phyloP scores from a whole-genome alignment of 2,888 invertebrate species.

The Lepidocyrtinus sp. region DNA sequence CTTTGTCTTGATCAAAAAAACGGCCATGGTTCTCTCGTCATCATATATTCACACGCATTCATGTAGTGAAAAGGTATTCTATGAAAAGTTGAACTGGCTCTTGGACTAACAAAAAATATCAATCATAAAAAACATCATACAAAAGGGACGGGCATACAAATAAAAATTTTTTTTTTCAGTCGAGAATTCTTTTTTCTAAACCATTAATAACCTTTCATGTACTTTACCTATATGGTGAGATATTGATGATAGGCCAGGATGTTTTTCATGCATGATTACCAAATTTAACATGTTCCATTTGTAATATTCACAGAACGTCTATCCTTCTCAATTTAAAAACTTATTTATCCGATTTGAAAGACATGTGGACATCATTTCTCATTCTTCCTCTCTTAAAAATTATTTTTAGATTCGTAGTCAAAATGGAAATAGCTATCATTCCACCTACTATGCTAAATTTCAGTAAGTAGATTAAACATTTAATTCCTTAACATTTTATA shows the following conservation, averaged over 20 bases:
- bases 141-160: not conserved
- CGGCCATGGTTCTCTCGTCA: no score
- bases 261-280: not conserved
- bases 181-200: no score
- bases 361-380: constrained; percentile 38
- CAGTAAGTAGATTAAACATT: not conserved
- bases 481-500: no score
- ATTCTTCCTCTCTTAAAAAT: not conserved
- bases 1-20: no score
- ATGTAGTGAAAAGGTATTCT: no score
- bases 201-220: no score
- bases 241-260: not conserved
- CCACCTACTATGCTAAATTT: not conserved
- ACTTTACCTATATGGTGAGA: not conserved
- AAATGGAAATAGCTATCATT: constrained; percentile 25
- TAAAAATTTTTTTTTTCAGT: not conserved
- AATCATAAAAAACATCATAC: no score
- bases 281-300: not conserved
- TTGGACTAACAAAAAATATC: no score
- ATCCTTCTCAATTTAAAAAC: not conserved
- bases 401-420: not conserved
- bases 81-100: no score
- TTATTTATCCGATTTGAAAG: constrained; percentile 42
- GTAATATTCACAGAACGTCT: not conserved
- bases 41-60: no score